phyloP scores from a whole-genome alignment of 2,888 invertebrate genomes.

The Drepana falcataria region DNA sequence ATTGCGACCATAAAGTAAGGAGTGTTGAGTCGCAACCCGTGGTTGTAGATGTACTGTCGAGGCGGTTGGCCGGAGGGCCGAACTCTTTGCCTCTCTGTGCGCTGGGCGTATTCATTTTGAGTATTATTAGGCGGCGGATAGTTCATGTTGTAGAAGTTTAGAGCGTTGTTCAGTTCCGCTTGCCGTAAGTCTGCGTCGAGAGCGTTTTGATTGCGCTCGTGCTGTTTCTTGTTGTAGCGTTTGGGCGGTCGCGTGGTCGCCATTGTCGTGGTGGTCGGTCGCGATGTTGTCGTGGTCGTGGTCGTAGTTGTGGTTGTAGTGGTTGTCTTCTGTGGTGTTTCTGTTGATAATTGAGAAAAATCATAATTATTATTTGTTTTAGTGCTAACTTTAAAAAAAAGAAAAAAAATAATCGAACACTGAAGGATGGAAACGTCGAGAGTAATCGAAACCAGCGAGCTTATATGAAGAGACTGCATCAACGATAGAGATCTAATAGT shows the following conservation, averaged over 20 bases:
- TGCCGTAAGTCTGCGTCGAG: conserved; percentile 58
- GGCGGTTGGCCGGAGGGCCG: conserved; percentile 61
- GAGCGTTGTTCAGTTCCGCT: conserved; percentile 56
- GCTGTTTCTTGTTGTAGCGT: conserved; percentile 60
- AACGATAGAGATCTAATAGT: no score
- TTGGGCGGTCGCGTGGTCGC: conserved; percentile 59
- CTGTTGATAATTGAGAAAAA: conserved; percentile 44
- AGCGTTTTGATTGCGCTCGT: conserved; percentile 56
- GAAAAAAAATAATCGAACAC: no score
- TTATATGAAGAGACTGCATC: no score
- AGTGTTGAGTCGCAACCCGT: conserved; percentile 15
- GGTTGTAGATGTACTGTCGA: conserved; percentile 53
- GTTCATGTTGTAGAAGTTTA: conserved; percentile 55
- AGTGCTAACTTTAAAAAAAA: not conserved
- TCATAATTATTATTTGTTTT: not conserved
- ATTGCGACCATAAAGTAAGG: conserved; percentile 9
- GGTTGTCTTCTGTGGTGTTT: conserved; percentile 64
- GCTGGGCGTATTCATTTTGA: conserved; percentile 60
- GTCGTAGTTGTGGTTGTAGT: conserved; percentile 67
- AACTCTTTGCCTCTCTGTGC: conserved; percentile 64
- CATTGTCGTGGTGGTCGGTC: conserved; percentile 41
- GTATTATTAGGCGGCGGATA: conserved; percentile 48
- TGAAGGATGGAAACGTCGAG: no score
- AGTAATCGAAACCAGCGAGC: no score
- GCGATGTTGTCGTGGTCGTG: conserved; percentile 55